Base-by-base conservation (phyloP, 2,113 vertebrate species). In the Percina caprodes region DNA sequence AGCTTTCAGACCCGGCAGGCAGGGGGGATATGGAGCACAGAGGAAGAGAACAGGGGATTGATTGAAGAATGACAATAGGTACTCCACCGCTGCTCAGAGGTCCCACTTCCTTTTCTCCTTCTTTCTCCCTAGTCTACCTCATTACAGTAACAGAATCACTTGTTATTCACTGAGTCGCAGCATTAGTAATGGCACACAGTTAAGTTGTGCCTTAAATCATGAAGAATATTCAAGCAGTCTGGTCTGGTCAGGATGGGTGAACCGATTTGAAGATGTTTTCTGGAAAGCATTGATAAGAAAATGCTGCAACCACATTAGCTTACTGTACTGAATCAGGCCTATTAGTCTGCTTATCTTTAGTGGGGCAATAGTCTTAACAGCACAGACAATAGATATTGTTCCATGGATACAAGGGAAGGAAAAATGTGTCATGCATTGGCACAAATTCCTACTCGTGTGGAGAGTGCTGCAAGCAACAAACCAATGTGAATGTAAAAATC, bases 1-100 rank as follows among this genome's bases (percentile, higher is more conserved):
- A 92, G 90, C 91, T 93, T 92, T 94, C 85, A 93, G 91, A 81
- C 12, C 24, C 1, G 72, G 83, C 84, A 88, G 89, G 91, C 87
- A 88, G 87, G 93, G 89, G 91, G 92, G 91, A 92, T 90, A 86
- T 86, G 86, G 79, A 90, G 86, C 87, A 84, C 89, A 87, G 75
- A 77, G 86, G 80, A 77, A 83, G 83, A 69, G 82, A 88, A 86
- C 85, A 88, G 83, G 86, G 88, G 92, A 89, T 73, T 82, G 89
- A 92, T 76, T 88, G 88, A 89, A 92, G 90, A 92, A 95, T 93
- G 90, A 94, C 95, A 95, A 95, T 94, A 92, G 93, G 88, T 89
- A 82, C 89, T 93, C 86, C 87, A 81, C 58, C 14, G 3, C 87
- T 62, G 80, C 89, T 85, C 82, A 70, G 70, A 78, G 87, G 70